phyloP scores from a whole-genome alignment of 2,797 vertebrate species.

The Sebastes taczanowskii region DNA sequence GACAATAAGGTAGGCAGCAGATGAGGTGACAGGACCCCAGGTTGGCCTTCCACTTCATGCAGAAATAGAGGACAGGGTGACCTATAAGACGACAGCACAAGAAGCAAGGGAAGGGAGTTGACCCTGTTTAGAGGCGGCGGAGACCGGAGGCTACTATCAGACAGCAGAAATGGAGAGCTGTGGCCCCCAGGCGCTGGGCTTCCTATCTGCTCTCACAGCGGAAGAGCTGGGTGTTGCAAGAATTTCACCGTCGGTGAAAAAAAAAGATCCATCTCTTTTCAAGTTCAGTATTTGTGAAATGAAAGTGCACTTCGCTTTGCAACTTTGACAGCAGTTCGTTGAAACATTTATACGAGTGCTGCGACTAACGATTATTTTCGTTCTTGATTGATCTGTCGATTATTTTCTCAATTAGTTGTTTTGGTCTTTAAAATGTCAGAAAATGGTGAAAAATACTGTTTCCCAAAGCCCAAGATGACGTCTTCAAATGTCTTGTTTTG shows the following conservation, averaged over 20 bases:
- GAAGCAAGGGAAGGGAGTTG: slow-evolving; percentile 5
- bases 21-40: slow-evolving; percentile 36
- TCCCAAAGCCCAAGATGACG: no score
- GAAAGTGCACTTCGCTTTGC: not conserved
- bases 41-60: slow-evolving; percentile 44
- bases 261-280: slow-evolving; percentile 1
- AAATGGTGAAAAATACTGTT: no score
- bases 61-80: slow-evolving; percentile 57
- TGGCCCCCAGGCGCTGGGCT: slow-evolving; percentile 25
- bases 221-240: slow-evolving; percentile 43
- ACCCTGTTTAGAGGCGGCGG: slow-evolving; percentile 25
- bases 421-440: no score
- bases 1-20: slow-evolving; percentile 50
- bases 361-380: no score
- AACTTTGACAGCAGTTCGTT: not conserved
- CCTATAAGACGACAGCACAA: slow-evolving; percentile 37
- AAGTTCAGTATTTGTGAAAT: slow-evolving; percentile 9
- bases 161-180: slow-evolving; percentile 27
- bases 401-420: no score
- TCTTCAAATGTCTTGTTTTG: no score
- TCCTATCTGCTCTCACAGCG: slow-evolving; percentile 47
- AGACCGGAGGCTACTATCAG: slow-evolving; percentile 38
- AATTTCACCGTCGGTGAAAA: slow-evolving; percentile 17
- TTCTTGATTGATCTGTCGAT: no score
- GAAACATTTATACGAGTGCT: not conserved